Evolutionary conservation across 2,888 invertebrate genomes (phyloP), one percentile per base, ranked within the genome.

Genomic region (Argynnis bischoffii): DNA sequence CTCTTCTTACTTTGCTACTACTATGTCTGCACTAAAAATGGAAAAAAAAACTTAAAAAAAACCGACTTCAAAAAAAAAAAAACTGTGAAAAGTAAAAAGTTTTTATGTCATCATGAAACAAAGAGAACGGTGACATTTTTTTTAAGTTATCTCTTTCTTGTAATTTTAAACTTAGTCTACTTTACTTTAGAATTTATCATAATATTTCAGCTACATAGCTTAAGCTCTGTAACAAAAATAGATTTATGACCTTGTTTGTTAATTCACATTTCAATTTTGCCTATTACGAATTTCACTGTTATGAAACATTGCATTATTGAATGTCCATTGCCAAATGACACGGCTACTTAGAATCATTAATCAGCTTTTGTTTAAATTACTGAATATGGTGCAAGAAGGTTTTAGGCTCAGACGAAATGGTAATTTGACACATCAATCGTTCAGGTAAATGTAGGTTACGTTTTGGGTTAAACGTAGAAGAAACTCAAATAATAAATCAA

Each of bases 301-400:
- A 77, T 77, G 78, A 78, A 77, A 78, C 64, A 65, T 72, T 69
- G 77, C 77, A 74, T 74, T 76, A 76, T 72, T 75, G 72, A 76
- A 74, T 73, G 75, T 70, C 72, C 71, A 75, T 78, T 78, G 76
- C 76, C 60, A 67, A 73, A 71, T 63, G 67, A 65, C 67, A 74
- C 67, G 64, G 59, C 63, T 56, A 69, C 57, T 61, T 31, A 46
- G 14, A 56, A 67, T 53, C 59, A 50, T 60, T 66, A 61, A 66
- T 61, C 55, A 66, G 60, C 54, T 55, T 66, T 54, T 66, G 54
- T 53, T 54, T 50, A 54, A 35, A 61, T 66, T 61, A 47, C 61
- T 61, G 61, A 41, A 53, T 41, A 18, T 61, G 61, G 51, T 53
- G 61, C 53, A 61, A 61, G 61, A 41, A 16, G 35, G 51, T 41